Percentiles rank a stretch among this genome's conserved stretches.
Conservation (phyloP, 1,140 invertebrate species). For the Hormaphis cornu region DNA sequence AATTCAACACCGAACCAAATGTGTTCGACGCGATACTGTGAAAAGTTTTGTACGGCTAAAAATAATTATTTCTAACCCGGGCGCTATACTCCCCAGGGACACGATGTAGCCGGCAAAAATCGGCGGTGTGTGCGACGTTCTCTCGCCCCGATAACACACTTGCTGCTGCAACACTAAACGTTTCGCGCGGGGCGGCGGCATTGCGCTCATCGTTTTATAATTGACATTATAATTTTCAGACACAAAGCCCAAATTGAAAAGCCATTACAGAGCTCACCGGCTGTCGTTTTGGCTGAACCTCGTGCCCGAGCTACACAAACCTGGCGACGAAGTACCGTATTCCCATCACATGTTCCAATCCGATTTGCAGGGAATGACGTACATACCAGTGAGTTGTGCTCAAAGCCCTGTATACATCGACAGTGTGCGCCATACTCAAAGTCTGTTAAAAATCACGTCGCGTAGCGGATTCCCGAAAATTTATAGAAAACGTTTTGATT, state of each 20-base stretch:
- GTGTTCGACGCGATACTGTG: no score
- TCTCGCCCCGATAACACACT: neutral
- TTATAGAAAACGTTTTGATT: no score
- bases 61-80: no score
- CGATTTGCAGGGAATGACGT: conserved; percentile 35
- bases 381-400: neutral
- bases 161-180: neutral
- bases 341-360: conserved; percentile 78
- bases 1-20: no score
- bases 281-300: conserved; percentile 94
- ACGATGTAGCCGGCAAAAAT: no score
- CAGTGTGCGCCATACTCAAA: no score
- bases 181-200: no score
- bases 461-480: neutral
- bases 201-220: neutral
- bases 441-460: no score
- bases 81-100: no score
- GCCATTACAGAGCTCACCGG: conserved; percentile 85
- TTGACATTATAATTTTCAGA: conserved; percentile 48
- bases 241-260: conserved; percentile 77
- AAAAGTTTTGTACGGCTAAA: no score
- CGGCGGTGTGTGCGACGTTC: no score
- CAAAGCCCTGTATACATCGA: neutral
- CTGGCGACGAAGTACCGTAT: conserved; percentile 72
- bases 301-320: conserved; percentile 88